Evolutionary conservation across 35 echinoderm and acorn worm genomes (phyloP).

Genomic region (Ophioderma brevispina): DNA sequence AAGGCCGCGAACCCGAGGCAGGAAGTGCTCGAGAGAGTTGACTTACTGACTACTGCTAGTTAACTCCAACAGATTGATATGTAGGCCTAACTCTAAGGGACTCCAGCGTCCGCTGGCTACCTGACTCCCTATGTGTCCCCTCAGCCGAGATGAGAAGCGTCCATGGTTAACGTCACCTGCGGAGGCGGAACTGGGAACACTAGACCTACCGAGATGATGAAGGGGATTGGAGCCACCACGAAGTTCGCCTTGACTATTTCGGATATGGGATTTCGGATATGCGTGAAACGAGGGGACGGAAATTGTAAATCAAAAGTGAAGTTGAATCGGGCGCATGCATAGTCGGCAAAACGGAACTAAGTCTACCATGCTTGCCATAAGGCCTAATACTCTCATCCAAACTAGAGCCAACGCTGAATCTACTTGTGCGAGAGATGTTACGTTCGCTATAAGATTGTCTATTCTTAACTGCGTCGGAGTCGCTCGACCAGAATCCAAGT

Average conservation of each 20-base stretch:
- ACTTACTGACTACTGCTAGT: too few species aligned
- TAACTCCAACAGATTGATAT: slow-evolving; percentile 25
- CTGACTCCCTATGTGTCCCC: not conserved
- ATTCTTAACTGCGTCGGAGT: not conserved
- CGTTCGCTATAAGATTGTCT: too few species aligned
- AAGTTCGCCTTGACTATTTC: not conserved
- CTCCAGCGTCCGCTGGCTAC: not conserved
- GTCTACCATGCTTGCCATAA: too few species aligned
- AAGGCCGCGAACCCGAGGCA: not conserved
- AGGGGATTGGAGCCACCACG: not conserved
- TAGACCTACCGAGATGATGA: not conserved
- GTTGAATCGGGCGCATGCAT: too few species aligned
- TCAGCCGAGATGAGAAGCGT: slow-evolving; percentile 15
- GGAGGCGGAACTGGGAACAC: not conserved
- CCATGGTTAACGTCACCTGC: not conserved
- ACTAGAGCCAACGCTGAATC: too few species aligned
- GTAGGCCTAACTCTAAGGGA: not conserved
- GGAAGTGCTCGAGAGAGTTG: too few species aligned
- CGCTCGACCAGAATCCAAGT: not conserved
- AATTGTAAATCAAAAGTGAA: too few species aligned
- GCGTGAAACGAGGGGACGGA: too few species aligned
- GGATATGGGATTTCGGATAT: not conserved
- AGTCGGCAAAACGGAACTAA: too few species aligned
- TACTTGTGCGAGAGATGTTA: too few species aligned
- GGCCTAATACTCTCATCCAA: too few species aligned